A percentile compares a stretch with the other conserved stretches of the same genome.
These are phyloP conservation scores for Urechis unicinctus DNA, from an alignment of 2,888 invertebrate species.

Conservation along the genomic window DNA sequence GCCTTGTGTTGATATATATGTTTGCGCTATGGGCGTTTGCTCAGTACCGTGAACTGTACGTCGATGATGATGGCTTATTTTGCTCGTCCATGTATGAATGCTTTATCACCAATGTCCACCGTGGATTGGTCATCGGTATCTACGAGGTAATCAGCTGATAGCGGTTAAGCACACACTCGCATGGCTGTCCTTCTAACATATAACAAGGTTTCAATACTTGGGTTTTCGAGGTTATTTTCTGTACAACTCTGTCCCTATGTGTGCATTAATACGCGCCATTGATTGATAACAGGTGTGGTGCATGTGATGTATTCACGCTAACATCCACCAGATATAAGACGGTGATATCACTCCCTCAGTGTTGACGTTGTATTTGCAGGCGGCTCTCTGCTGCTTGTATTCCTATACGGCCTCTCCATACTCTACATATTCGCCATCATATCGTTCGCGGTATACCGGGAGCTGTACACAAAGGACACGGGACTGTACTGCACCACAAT, in stretches of 20 bases:
- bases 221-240: too few relatives aligned
- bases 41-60: constrained; percentile 29
- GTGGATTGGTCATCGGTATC: constrained; percentile 38
- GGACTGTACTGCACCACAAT: constrained; percentile 36
- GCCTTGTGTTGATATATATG: constrained; percentile 38
- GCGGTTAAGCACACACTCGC: too few relatives aligned
- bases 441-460: constrained; percentile 37
- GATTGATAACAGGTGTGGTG: too few relatives aligned
- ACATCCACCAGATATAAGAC: too few relatives aligned
- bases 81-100: constrained; percentile 41
- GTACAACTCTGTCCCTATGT: too few relatives aligned
- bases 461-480: constrained; percentile 18
- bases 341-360: too few relatives aligned
- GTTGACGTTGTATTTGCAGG: too few relatives aligned
- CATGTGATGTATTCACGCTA: too few relatives aligned
- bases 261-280: too few relatives aligned
- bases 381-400: constrained; percentile 39
- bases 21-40: constrained; percentile 41
- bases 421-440: constrained; percentile 42
- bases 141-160: constrained; percentile 28
- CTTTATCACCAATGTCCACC: constrained; percentile 38
- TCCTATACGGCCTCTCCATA: constrained; percentile 34
- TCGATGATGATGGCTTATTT: constrained; percentile 24
- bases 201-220: too few relatives aligned
- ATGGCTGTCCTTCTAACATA: too few relatives aligned